Base-by-base conservation (phyloP, 2,888 invertebrate genomes). In the Rosalia funebris region DNA sequence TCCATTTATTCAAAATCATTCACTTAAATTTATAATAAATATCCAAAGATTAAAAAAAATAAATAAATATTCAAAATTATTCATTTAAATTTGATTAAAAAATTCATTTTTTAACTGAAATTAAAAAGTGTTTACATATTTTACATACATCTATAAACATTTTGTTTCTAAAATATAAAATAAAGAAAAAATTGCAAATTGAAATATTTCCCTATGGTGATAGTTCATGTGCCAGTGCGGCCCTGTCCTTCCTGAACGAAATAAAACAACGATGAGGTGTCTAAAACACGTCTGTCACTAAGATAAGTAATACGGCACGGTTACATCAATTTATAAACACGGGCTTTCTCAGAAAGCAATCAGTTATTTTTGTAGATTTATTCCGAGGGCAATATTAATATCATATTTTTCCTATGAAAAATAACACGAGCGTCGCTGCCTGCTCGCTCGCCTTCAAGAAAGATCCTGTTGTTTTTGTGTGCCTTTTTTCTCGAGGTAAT, bases 241-340 rank as follows among this genome's bases (percentile, higher is more conserved):
- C 34, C 46, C 46, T 47, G 46, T 14, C 31, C 1, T 5, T 17
- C 4, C 1, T 32, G 7, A 34, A 15, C 20, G 17, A 61, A 61
- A 61, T 42, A 52, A 57, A 61, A 57, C 42, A 31, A 57, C 44
- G 52, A 60, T 60, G 50, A 61, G 46, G 56, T 52, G 60, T 57
- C 60, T 57, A 61, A 61, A 44, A 45, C 41, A 31, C 52, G 57
- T 61, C n/a, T n/a, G 61, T 61, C 61, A 57, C 25, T 32, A 20
- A 50, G 52, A 47, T 57, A 53, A 53, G 61, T 53, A 57, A 57
- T 52, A 37, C 44, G 31, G 17, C 11, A 48, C 48, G 48, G 16
- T 37, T 48, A 37, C 36, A 36, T 48, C 48, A 48, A 12, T 48
- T 20, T 48, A 48, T 48, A 48, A 25, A 9, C 36, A 17, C 48